Evolutionary conservation across 2,888 invertebrate species (phyloP).

Genomic region (Helicoverpa assulta): DNA sequence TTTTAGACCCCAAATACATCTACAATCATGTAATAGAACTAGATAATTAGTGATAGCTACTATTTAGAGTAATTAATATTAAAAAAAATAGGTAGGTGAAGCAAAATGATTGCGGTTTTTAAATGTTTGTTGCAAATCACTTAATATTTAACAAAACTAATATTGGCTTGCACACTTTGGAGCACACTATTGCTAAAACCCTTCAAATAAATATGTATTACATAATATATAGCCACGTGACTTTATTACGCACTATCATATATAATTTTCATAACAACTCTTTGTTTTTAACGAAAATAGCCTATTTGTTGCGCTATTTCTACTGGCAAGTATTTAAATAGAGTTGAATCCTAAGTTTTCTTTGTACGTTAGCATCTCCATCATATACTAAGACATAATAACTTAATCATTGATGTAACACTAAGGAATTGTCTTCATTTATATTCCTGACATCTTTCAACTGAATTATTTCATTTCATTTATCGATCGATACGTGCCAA

Average conservation of each 20-base stretch:
- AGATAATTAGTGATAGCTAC: slow-evolving; percentile 53
- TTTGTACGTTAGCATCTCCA: slow-evolving; percentile 1
- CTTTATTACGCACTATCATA: not conserved
- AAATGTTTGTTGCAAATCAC: slow-evolving; percentile 71
- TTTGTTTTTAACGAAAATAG: not conserved
- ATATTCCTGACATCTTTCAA: slow-evolving; percentile 23
- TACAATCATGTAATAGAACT: slow-evolving; percentile 72
- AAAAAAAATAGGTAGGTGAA: slow-evolving; percentile 18
- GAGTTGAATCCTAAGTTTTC: not conserved
- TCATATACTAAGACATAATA: slow-evolving; percentile 32
- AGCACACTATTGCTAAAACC: slow-evolving; percentile 28
- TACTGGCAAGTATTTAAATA: not conserved
- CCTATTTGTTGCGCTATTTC: not conserved
- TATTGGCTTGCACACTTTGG: slow-evolving; percentile 62
- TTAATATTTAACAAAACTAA: slow-evolving; percentile 38
- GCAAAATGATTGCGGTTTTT: slow-evolving; percentile 70
- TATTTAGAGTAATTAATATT: slow-evolving; percentile 8
- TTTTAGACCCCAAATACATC: slow-evolving; percentile 83
- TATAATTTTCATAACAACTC: not conserved
- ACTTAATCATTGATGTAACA: slow-evolving; percentile 37
- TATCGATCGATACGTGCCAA: slow-evolving; percentile 56
- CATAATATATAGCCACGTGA: slow-evolving; percentile 1
- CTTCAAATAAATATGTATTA: not conserved
- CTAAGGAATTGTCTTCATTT: slow-evolving; percentile 50
- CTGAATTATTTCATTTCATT: slow-evolving; percentile 18